Evolutionary conservation across 1,140 invertebrate species (phyloP).

Genomic region (Tetraneura akinire): DNA sequence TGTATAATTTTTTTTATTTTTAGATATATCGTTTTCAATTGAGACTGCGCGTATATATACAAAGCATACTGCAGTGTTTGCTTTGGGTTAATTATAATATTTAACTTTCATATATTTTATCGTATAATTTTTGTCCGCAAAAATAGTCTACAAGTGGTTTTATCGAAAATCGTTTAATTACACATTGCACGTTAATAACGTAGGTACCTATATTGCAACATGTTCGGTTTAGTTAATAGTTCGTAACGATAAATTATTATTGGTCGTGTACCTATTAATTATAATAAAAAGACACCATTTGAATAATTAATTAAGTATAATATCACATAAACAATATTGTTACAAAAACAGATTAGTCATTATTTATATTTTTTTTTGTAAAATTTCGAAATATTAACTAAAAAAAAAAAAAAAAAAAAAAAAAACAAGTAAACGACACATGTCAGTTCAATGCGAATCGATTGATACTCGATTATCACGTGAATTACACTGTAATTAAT

Average conservation of each 20-base stretch:
- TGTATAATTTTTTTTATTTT: background rate
- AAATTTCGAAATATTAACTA: too few relatives aligned
- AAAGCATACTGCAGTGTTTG: background rate
- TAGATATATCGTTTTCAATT: too few relatives aligned
- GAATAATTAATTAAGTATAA: too few relatives aligned
- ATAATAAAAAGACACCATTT: background rate
- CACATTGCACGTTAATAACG: too few relatives aligned
- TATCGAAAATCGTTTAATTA: background rate
- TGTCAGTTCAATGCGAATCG: too few relatives aligned
- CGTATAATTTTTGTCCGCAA: background rate
- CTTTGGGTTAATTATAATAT: background rate
- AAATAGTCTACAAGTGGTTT: conserved; percentile 10
- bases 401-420: too few relatives aligned
- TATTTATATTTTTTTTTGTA: too few relatives aligned
- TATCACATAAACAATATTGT: background rate
- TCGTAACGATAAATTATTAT: background rate
- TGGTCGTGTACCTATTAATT: background rate
- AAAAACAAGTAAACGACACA: too few relatives aligned
- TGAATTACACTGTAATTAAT: too few relatives aligned
- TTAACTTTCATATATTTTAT: background rate
- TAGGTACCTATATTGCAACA: background rate
- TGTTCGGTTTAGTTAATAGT: background rate
- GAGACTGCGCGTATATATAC: too few relatives aligned
- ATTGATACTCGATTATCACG: too few relatives aligned
- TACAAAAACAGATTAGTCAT: too few relatives aligned